Conservation (phyloP, 2,113 vertebrate genomes). For the Pitta sordida region DNA sequence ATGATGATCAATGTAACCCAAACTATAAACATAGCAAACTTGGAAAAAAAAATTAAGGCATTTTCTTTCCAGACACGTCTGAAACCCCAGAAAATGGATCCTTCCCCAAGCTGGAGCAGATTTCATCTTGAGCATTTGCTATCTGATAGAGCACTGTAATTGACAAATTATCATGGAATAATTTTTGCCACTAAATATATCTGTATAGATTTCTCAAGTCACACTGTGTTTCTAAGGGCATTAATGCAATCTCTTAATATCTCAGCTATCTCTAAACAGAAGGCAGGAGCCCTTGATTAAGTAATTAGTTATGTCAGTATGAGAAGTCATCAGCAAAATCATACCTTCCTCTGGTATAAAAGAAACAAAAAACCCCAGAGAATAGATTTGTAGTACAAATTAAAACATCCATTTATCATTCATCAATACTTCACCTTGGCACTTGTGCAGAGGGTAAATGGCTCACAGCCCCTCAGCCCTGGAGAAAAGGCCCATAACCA, state of each 20-base stretch:
- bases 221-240: slow-evolving; percentile 12
- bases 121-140: not conserved
- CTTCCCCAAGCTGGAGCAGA: not conserved
- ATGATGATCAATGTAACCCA: not conserved
- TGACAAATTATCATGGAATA: slow-evolving; percentile 35
- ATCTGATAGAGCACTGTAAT: slow-evolving; percentile 31
- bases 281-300: slow-evolving; percentile 28
- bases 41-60: not conserved
- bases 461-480: not conserved
- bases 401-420: not conserved
- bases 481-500: not conserved
- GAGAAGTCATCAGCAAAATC: slow-evolving; percentile 3
- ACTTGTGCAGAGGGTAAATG: not conserved
- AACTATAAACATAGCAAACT: not conserved
- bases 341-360: not conserved
- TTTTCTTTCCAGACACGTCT: slow-evolving; percentile 25
- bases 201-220: slow-evolving; percentile 28
- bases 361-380: not conserved
- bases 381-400: not conserved
- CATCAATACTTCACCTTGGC: not conserved
- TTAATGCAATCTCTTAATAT: slow-evolving; percentile 8
- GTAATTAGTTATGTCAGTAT: slow-evolving; percentile 28
- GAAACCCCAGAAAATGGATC: not conserved
- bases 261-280: slow-evolving; percentile 23
- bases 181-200: slow-evolving; percentile 36